Percentiles rank a stretch among this genome's conserved stretches.
Conservation (phyloP, 2,797 vertebrate species). For the Spinibarbus caldwelli region DNA sequence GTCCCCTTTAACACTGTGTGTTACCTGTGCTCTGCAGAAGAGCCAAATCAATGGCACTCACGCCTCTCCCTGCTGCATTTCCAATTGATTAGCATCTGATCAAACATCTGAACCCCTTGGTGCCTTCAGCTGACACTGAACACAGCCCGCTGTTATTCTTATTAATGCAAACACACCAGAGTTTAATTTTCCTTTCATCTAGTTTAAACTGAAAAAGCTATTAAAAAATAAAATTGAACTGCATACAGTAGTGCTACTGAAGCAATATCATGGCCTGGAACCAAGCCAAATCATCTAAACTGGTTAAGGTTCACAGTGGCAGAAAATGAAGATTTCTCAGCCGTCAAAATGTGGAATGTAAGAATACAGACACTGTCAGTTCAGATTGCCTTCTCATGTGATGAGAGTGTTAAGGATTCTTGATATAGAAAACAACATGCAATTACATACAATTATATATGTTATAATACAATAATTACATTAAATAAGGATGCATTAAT, state of each 20-base stretch:
- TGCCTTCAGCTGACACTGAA: constrained; percentile 41
- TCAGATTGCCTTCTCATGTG: neutral
- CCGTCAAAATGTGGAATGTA: neutral
- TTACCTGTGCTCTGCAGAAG: constrained; percentile 50
- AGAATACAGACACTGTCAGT: neutral
- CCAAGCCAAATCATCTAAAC: constrained; percentile 18
- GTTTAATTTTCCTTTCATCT: constrained; percentile 38
- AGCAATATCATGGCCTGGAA: constrained; percentile 35
- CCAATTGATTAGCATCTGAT: constrained; percentile 57
- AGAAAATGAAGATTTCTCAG: constrained; percentile 8
- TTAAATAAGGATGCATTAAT: too few relatives aligned
- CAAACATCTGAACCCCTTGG: constrained; percentile 58
- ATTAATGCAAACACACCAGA: constrained; percentile 27
- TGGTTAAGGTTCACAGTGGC: constrained; percentile 31
- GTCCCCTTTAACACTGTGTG: constrained; percentile 28
- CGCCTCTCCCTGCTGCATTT: constrained; percentile 49
- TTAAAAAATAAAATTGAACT: neutral
- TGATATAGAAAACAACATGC: neutral
- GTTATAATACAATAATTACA: too few relatives aligned
- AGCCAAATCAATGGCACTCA: constrained; percentile 64
- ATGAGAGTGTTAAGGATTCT: neutral
- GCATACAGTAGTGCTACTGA: neutral
- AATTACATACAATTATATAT: too few relatives aligned
- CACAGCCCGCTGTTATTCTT: neutral
- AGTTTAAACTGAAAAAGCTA: constrained; percentile 16